Base-by-base conservation (phyloP, 2,888 invertebrate species). In the Heteromyza rotundicornis region DNA sequence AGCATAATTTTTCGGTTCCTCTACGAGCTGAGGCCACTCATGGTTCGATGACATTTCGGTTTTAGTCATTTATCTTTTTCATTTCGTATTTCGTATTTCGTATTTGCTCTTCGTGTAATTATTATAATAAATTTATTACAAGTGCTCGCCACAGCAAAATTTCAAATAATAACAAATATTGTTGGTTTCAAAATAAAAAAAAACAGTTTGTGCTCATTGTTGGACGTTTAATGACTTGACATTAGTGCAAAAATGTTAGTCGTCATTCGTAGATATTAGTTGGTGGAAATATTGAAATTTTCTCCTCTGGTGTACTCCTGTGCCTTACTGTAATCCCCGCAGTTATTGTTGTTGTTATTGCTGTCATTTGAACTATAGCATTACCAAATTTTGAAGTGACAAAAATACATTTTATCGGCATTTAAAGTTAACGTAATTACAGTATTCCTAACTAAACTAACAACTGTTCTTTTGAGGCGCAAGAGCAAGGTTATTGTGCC, bases 31-130 rank as follows among this genome's bases (percentile, higher is more conserved):
- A 22, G 2, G 19, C 27, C 68, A 73, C 76, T 77, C 76, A 66
- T 77, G 68, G 77, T 78, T 78, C 78, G 78, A 78, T 78, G 78
- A 78, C 78, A 79, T 79, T 78, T 76, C 72, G 63, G 60, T 64
- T 62, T 61, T 60, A 23, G 54, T 19, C 35, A 22, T 19, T 49
- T n/a, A 36, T 51, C 44, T 40, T 19, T 12, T 24, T 24, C 7
- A 8, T 32, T 12, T 14, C 19, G 24, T 19, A 17, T 17, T 24
- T 27, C 32, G 40, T 52, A 27, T 23, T 63, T 54, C 65, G 22
- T 16, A 22, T 36, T 35, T 40, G 22, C 49, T 64, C 62, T 64
- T 62, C 27, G 55, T 57, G 67, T 72, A 75, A 75, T 75, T 75
- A 75, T 74, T 70, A 72, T 76, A 75, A 76, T 71, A 72, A 74